These are phyloP conservation scores for Drosophila varians DNA, from an alignment of 1,140 invertebrate species.

Conservation along the genomic window DNA sequence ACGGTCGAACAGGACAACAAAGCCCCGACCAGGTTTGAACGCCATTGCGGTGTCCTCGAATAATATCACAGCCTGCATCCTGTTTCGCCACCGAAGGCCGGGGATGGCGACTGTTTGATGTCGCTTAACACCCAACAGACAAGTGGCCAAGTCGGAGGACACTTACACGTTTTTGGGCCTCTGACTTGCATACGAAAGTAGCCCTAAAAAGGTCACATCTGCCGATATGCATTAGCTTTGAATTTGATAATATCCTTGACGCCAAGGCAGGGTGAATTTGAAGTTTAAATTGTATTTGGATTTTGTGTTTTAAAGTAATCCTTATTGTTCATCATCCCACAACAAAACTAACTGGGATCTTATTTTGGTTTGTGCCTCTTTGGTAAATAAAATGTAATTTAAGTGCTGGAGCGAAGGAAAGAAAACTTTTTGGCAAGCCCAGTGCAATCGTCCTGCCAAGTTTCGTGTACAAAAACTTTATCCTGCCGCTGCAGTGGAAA, in stretches of 20 bases:
- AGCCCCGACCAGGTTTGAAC: conserved; percentile 29
- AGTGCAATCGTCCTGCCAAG: conserved; percentile 44
- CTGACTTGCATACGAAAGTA: conserved; percentile 60
- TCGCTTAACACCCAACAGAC: conserved; percentile 40
- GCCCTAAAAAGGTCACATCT: conserved; percentile 23
- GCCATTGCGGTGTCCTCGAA: conserved; percentile 26
- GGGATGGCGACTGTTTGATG: conserved; percentile 15
- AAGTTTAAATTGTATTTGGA: not conserved
- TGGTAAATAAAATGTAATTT: conserved; percentile 23
- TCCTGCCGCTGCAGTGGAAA: conserved; percentile 6
- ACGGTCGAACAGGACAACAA: conserved; percentile 28
- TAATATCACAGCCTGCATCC: conserved; percentile 11
- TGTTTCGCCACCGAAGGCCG: conserved; percentile 6
- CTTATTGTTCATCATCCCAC: conserved; percentile 28
- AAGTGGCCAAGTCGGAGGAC: conserved; percentile 19
- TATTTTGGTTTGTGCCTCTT: conserved; percentile 38
- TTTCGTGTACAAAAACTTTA: conserved; percentile 40
- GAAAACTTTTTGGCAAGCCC: conserved; percentile 34
- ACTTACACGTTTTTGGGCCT: conserved; percentile 33
- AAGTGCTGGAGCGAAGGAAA: not conserved
- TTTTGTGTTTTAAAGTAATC: not conserved
- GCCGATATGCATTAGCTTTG: conserved; percentile 1
- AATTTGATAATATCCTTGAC: conserved; percentile 20
- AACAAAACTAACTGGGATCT: conserved; percentile 27
- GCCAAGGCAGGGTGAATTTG: too few relatives aligned